These are phyloP conservation scores for Zaprionus ornatus DNA, from an alignment of 1,140 invertebrate species.

Conservation along the genomic window DNA sequence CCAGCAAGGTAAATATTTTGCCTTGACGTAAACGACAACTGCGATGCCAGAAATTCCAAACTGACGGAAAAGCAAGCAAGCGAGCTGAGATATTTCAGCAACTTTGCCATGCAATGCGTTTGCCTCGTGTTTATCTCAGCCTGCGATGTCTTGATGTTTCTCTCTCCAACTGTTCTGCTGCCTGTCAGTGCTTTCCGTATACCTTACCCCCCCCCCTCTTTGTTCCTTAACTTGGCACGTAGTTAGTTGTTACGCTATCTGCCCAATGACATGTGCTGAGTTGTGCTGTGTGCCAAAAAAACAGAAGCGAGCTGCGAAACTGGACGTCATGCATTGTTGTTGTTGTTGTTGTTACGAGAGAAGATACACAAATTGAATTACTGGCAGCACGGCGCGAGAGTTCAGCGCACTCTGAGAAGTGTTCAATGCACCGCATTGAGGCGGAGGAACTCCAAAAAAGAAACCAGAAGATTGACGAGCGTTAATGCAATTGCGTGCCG, in stretches of 20 bases:
- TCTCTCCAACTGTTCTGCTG: constrained; percentile 8
- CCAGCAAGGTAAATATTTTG: constrained; percentile 60
- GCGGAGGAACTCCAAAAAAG: constrained; percentile 17
- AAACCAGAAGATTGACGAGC: constrained; percentile 20
- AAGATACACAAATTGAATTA: constrained; percentile 54
- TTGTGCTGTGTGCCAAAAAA: constrained; percentile 66
- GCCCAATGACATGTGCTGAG: constrained; percentile 73
- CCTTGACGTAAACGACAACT: constrained; percentile 62
- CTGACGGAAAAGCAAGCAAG: constrained; percentile 74
- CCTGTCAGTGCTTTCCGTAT: neutral
- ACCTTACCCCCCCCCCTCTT: neutral
- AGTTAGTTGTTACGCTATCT: constrained; percentile 66
- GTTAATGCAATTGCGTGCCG: constrained; percentile 61
- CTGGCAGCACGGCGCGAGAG: constrained; percentile 40
- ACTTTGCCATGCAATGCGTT: constrained; percentile 36
- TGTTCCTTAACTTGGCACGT: constrained; percentile 40
- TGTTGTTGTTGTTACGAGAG: constrained; percentile 41
- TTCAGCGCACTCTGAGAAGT: constrained; percentile 74
- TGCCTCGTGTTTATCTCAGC: constrained; percentile 16
- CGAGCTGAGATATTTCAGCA: constrained; percentile 67
- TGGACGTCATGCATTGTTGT: constrained; percentile 62
- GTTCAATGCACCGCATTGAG: constrained; percentile 58
- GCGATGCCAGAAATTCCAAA: constrained; percentile 73
- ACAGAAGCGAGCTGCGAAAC: constrained; percentile 19
- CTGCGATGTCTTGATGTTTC: neutral